Evolutionary conservation across 2,888 invertebrate genomes (phyloP).

Genomic region (Polietes domitor): DNA sequence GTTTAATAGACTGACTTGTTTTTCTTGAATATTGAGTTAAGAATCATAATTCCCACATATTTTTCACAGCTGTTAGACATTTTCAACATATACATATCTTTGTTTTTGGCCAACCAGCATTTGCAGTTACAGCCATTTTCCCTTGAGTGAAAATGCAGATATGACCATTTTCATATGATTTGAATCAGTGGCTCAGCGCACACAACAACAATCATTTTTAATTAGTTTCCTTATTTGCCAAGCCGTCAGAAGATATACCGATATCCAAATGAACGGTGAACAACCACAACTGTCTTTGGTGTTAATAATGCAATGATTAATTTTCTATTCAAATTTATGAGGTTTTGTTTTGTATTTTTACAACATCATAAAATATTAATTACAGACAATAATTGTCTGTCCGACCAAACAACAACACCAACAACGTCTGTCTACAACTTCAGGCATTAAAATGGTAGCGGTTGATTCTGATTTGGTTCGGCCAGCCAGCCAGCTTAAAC

Average conservation of each 20-base stretch:
- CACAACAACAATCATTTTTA: not conserved
- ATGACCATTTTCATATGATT: not conserved
- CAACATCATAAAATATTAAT: conserved; percentile 25
- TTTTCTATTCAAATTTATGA: conserved; percentile 20
- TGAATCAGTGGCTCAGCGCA: not conserved
- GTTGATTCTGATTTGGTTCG: not conserved
- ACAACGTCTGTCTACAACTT: conserved; percentile 35
- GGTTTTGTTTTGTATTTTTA: not conserved
- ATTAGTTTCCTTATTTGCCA: not conserved
- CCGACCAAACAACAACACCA: too few species aligned
- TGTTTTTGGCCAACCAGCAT: too few species aligned
- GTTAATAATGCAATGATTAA: conserved; percentile 23
- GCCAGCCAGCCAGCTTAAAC: not conserved
- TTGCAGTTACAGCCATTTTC: too few species aligned
- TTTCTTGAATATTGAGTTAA: too few species aligned
- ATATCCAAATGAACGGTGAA: not conserved
- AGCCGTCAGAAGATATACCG: not conserved
- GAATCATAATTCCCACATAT: too few species aligned
- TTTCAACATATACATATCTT: too few species aligned
- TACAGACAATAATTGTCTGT: conserved; percentile 23
- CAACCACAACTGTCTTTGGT: not conserved
- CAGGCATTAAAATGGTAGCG: conserved; percentile 51
- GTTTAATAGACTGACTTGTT: too few species aligned
- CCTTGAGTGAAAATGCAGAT: too few species aligned
- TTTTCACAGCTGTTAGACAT: too few species aligned